These are phyloP conservation scores for Anomalospiza imberbis DNA, from an alignment of 2,797 vertebrate genomes.

Conservation along the genomic window DNA sequence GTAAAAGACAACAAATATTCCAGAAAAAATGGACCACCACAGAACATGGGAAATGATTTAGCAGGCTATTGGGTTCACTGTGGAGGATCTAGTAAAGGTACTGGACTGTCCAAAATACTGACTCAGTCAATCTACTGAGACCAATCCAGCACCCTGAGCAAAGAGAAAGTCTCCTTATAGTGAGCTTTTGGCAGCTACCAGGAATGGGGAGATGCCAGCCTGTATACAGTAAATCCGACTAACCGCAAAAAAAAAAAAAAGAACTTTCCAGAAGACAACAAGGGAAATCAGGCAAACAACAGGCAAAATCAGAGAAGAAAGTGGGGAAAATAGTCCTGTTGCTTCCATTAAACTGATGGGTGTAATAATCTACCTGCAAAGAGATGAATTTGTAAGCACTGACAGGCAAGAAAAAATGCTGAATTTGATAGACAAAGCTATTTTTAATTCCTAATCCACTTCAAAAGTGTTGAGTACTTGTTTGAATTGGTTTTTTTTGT, in stretches of 20 bases:
- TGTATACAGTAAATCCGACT: not conserved
- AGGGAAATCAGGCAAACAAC: not conserved
- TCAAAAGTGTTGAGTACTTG: not conserved
- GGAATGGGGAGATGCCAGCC: not conserved
- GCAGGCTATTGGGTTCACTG: not conserved
- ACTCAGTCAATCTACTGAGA: not conserved
- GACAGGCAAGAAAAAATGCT: not conserved
- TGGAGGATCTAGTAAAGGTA: not conserved
- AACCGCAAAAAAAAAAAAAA: not conserved
- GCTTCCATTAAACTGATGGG: accelerated
- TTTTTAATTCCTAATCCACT: not conserved
- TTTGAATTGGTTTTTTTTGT: not conserved
- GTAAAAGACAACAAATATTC: not conserved
- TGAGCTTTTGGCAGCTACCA: not conserved
- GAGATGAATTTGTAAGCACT: not conserved
- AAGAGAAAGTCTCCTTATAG: not conserved
- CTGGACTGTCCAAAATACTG: not conserved
- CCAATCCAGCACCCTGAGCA: not conserved
- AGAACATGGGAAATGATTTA: not conserved
- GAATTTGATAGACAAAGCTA: not conserved
- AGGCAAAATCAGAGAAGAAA: not conserved
- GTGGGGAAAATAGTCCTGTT: not conserved
- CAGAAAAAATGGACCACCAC: not conserved
- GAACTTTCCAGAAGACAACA: not conserved
- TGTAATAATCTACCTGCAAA: not conserved